Evolutionary conservation across 1,140 invertebrate genomes (phyloP).

Genomic region (Bombus waltoni): DNA sequence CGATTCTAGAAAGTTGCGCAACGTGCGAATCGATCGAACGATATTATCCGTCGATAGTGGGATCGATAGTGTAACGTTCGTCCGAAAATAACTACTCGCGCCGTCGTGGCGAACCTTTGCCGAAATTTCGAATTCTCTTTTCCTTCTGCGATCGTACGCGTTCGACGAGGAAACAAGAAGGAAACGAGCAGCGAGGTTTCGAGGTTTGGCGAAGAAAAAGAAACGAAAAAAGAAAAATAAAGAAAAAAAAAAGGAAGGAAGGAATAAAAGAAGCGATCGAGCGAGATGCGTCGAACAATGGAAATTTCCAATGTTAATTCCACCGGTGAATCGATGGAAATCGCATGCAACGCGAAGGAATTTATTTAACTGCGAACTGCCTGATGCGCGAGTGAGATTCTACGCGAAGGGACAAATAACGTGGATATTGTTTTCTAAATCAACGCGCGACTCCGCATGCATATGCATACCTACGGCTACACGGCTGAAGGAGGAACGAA

Average conservation of each 20-base stretch:
- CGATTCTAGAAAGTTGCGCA: too few relatives aligned
- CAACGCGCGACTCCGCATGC: slow-evolving; percentile 13
- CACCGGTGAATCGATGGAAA: slow-evolving; percentile 36
- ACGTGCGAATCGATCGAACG: background rate
- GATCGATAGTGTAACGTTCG: background rate
- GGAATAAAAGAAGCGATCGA: background rate
- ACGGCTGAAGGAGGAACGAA: background rate
- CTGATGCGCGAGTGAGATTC: background rate
- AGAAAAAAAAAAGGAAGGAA: background rate
- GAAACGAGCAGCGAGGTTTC: too few relatives aligned
- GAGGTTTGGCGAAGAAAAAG: background rate
- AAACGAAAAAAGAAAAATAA: background rate
- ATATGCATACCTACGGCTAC: slow-evolving; percentile 19
- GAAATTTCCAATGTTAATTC: slow-evolving; percentile 54
- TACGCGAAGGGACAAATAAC: slow-evolving; percentile 41
- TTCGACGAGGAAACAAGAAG: background rate
- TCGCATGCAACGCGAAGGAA: slow-evolving; percentile 35
- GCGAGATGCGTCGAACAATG: slow-evolving; percentile 29
- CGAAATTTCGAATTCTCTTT: too few relatives aligned
- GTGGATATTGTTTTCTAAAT: slow-evolving; percentile 51
- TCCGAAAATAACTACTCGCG: too few relatives aligned
- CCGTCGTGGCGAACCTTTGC: too few relatives aligned
- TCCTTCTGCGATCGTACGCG: too few relatives aligned
- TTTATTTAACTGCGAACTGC: slow-evolving; percentile 47
- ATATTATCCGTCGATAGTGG: background rate